A percentile compares a stretch with the other conserved stretches of the same genome.
Conservation (phyloP, 2,797 vertebrate species). For the Pempheris klunzingeri region DNA sequence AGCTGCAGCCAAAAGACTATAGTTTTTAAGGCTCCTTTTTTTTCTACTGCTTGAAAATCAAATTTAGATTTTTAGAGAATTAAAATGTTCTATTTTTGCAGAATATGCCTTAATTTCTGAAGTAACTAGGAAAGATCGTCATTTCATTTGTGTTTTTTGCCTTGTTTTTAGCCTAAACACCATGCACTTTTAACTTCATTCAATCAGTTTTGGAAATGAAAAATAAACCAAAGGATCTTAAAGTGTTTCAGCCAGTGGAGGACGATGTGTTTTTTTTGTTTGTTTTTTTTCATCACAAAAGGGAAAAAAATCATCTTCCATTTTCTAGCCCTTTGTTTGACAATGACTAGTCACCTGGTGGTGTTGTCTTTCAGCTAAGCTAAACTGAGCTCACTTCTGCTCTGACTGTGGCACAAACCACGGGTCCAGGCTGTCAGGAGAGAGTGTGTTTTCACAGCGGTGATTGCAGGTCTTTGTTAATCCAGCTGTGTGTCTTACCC, state of each 20-base stretch:
- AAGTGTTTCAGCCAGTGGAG: not conserved
- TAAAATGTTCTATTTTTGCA: constrained; percentile 31
- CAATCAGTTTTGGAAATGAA: not conserved
- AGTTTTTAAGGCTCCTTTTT: not conserved
- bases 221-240: constrained; percentile 31
- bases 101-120: constrained; percentile 42
- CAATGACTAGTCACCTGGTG: constrained; percentile 14
- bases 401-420: constrained; percentile 35
- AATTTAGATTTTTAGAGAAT: not conserved
- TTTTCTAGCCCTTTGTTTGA: constrained; percentile 37
- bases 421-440: constrained; percentile 20
- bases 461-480: constrained; percentile 57
- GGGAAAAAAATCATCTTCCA: not conserved
- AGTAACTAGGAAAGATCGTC: too few relatives aligned
- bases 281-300: not conserved
- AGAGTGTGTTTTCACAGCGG: constrained; percentile 38
- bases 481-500: constrained; percentile 30
- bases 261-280: constrained; percentile 1
- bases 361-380: constrained; percentile 19
- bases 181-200: constrained; percentile 12
- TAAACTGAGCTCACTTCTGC: constrained; percentile 37
- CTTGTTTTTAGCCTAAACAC: not conserved
- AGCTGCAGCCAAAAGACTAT: not conserved
- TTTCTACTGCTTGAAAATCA: not conserved
- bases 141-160: not conserved